Evolutionary conservation across 2,113 vertebrate species (phyloP).

Genomic region (Polyodon spathula): DNA sequence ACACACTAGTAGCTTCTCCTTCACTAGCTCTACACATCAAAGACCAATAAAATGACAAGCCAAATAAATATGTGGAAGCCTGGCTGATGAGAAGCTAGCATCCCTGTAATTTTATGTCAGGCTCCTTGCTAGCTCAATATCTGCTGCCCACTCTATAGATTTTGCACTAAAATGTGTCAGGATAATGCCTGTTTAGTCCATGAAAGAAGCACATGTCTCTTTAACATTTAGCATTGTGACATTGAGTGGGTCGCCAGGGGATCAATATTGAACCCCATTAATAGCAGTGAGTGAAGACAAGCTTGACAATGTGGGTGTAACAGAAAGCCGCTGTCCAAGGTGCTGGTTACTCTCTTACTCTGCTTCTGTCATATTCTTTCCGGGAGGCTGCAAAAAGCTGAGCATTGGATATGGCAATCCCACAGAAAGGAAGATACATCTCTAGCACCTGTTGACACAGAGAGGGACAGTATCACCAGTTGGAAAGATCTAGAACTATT

Average conservation of each 20-base stretch:
- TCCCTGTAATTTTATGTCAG: conserved; percentile 30
- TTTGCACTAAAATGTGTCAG: neutral
- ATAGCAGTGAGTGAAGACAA: conserved; percentile 34
- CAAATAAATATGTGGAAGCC: conserved; percentile 35
- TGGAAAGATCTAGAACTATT: neutral
- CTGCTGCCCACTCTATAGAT: conserved; percentile 15
- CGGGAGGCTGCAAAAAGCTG: conserved; percentile 93
- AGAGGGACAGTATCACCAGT: conserved; percentile 25
- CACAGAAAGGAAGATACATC: conserved; percentile 98
- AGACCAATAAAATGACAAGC: conserved; percentile 47
- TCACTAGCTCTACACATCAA: conserved; percentile 12
- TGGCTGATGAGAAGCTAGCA: neutral
- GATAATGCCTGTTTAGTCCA: conserved; percentile 24
- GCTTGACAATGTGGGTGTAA: conserved; percentile 26
- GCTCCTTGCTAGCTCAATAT: neutral
- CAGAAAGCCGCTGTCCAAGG: conserved; percentile 1
- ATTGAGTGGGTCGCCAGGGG: conserved; percentile 35
- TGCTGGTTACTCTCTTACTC: conserved; percentile 62
- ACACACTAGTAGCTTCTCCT: neutral
- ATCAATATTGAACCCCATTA: conserved; percentile 42
- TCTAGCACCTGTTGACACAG: conserved; percentile 79
- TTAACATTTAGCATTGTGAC: conserved; percentile 35
- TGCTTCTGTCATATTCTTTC: conserved; percentile 95
- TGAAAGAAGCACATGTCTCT: conserved; percentile 28
- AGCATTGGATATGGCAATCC: conserved; percentile 94